A percentile compares a stretch with the other conserved stretches of the same genome.
These are phyloP conservation scores for Drosophila tani DNA, from an alignment of 1,140 invertebrate genomes.

Conservation along the genomic window DNA sequence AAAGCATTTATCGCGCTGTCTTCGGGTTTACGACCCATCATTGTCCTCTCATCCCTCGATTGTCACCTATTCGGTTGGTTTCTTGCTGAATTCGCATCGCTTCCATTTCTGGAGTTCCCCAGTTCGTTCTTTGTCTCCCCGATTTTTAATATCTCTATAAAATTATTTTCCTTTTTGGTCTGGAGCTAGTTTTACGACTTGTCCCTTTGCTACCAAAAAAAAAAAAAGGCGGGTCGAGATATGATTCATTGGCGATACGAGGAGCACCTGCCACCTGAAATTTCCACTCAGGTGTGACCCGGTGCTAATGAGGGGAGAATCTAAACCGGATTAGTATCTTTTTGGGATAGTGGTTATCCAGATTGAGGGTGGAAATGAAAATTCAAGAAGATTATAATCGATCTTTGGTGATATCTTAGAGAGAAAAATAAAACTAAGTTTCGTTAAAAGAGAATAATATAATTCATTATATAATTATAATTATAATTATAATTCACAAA, in stretches of 20 bases:
- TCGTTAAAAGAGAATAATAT: no score
- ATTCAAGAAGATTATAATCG: background rate
- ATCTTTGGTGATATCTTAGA: background rate
- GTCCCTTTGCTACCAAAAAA: conserved; percentile 47
- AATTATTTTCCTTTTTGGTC: conserved; percentile 57
- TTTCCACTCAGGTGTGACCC: conserved; percentile 36
- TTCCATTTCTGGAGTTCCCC: conserved; percentile 41
- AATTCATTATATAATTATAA: no score
- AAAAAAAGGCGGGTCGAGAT: conserved; percentile 34
- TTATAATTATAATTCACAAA: no score
- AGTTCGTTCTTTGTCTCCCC: conserved; percentile 19
- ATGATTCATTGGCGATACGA: conserved; percentile 62
- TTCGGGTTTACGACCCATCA: conserved; percentile 69
- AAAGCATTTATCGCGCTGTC: conserved; percentile 68
- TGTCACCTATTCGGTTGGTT: conserved; percentile 61
- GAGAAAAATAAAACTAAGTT: no score
- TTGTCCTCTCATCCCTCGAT: conserved; percentile 54
- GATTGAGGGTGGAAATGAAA: conserved; percentile 8
- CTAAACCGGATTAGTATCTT: conserved; percentile 14
- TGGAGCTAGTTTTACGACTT: conserved; percentile 56
- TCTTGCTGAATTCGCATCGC: conserved; percentile 28
- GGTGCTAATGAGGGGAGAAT: conserved; percentile 38
- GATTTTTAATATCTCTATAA: conserved; percentile 69
- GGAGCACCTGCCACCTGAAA: conserved; percentile 60
- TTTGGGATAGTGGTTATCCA: background rate